Evolutionary conservation across 1,140 invertebrate species (phyloP), one percentile per base, ranked within the genome.

Genomic region (Magallana gigas): DNA sequence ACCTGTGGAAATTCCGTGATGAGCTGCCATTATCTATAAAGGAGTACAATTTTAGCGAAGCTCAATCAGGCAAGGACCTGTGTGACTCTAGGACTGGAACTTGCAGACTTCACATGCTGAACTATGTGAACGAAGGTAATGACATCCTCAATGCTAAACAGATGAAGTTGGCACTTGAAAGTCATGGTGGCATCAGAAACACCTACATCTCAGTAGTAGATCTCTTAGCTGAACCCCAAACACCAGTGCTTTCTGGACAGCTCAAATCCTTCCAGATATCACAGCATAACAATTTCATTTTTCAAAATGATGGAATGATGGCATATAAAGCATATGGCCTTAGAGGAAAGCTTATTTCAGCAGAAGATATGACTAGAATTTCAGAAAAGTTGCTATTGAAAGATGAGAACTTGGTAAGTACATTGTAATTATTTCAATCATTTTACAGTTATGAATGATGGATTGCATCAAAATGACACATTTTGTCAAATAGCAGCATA

Each of bases 1-100:
- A 14, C 12, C n/a, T 48, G 1, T 48, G 56, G 9, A 57, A 81
- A 57, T 81, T 81, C n/a, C n/a, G 76, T 14, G 14, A 56, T 81
- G 36, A 14, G n/a, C 29, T 56, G 29, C 36, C 36, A 81, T 48
- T 81, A 68, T 16, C 12, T 81, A 36, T 81, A 16, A 81, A 81
- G 85, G 11, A 59, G 58, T 82, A 82, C 18, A 80, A 86, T 60
- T 86, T 82, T 23, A 82, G 85, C 62, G 80, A 86, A n/a, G 76
- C 76, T 2, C 85, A 82, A 68, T 62, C 57, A 62, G 85, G 85
- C 14, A 86, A 86, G 56, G 29, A 58, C 57, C 58, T 57, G 8
- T 86, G 80, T 83, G 85, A 86, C 48, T 56, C 85, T 2, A 82
- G 62, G 18, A 59, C 82, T n/a, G 56, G 57, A 14, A n/a, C 57